phyloP scores from a whole-genome alignment of 37 sponge, comb jelly and placozoan genomes.

The Cladorhizidae sp. region DNA sequence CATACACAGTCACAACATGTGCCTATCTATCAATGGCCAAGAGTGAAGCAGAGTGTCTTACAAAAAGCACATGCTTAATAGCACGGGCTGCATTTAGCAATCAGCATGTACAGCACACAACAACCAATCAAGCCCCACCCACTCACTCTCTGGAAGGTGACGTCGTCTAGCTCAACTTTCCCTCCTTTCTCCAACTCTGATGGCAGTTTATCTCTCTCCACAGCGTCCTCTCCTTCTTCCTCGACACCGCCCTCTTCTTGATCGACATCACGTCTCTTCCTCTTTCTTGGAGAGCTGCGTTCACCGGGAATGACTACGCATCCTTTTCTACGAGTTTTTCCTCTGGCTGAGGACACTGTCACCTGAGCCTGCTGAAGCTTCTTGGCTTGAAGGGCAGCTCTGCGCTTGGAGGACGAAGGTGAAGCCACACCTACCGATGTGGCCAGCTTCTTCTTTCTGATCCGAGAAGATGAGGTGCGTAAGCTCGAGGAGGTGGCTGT shows the following conservation, averaged over 20 bases:
- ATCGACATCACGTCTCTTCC: background rate
- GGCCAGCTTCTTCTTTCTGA: too few relatives aligned
- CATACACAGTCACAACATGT: too few relatives aligned
- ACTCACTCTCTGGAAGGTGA: constrained; percentile 47
- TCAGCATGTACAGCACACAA: too few relatives aligned
- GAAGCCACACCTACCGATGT: background rate
- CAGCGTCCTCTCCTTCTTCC: constrained; percentile 17
- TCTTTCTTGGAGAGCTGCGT: constrained; percentile 4
- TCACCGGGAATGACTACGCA: constrained; percentile 8
- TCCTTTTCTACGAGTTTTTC: constrained; percentile 17
- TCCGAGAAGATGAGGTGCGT: too few relatives aligned
- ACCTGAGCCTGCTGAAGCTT: background rate
- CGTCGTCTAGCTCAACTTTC: constrained; percentile 52
- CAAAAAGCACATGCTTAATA: too few relatives aligned
- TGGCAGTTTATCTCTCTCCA: constrained; percentile 2
- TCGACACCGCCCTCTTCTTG: background rate
- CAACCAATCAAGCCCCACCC: background rate
- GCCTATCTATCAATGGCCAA: too few relatives aligned
- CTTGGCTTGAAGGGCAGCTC: too few relatives aligned
- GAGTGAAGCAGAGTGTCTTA: too few relatives aligned
- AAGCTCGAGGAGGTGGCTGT: background rate
- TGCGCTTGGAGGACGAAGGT: too few relatives aligned
- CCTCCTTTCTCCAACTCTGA: constrained; percentile 6
- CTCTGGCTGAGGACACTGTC: background rate
- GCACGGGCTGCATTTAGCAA: too few relatives aligned